Percentiles rank a stretch among this genome's conserved stretches.
phyloP scores from a whole-genome alignment of 1,140 invertebrate species.

The Octopus sinensis region DNA sequence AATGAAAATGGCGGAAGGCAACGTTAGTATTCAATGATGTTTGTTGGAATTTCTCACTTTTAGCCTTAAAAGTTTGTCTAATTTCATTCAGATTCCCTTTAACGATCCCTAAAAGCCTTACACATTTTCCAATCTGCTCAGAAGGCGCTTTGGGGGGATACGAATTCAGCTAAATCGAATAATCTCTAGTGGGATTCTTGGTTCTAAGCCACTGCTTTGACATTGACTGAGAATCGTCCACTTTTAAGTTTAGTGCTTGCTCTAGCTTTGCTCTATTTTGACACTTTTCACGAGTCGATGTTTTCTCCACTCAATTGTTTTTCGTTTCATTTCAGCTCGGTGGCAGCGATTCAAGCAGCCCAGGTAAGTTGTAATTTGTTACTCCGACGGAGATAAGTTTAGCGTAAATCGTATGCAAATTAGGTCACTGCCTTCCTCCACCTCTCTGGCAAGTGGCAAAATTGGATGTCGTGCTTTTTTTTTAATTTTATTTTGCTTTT shows the following conservation, averaged over 20 bases:
- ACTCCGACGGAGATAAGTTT: background rate
- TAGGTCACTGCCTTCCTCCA: slow-evolving; percentile 19
- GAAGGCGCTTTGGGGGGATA: too few species aligned
- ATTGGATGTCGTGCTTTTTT: too few species aligned
- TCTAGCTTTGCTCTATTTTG: background rate
- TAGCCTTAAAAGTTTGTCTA: background rate
- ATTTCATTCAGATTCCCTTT: too few species aligned
- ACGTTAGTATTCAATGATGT: slow-evolving; percentile 26
- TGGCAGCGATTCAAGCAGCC: slow-evolving; percentile 53
- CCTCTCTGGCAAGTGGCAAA: background rate
- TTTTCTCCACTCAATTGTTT: slow-evolving; percentile 14
- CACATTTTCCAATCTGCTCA: too few species aligned
- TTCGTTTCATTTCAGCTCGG: slow-evolving; percentile 47
- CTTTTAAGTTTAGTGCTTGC: slow-evolving; percentile 7
- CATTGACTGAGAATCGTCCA: background rate
- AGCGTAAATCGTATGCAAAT: slow-evolving; percentile 24
- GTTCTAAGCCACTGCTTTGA: background rate
- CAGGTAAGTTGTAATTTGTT: slow-evolving; percentile 41
- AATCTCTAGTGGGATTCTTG: background rate
- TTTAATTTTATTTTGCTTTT: too few species aligned
- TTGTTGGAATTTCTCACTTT: slow-evolving; percentile 30
- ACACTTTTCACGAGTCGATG: background rate
- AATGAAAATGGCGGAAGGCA: slow-evolving; percentile 53
- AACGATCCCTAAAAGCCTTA: too few species aligned
- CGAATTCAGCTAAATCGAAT: background rate